These are phyloP conservation scores for Laterallus jamaicensis DNA, from an alignment of 2,113 vertebrate species.

Conservation along the genomic window DNA sequence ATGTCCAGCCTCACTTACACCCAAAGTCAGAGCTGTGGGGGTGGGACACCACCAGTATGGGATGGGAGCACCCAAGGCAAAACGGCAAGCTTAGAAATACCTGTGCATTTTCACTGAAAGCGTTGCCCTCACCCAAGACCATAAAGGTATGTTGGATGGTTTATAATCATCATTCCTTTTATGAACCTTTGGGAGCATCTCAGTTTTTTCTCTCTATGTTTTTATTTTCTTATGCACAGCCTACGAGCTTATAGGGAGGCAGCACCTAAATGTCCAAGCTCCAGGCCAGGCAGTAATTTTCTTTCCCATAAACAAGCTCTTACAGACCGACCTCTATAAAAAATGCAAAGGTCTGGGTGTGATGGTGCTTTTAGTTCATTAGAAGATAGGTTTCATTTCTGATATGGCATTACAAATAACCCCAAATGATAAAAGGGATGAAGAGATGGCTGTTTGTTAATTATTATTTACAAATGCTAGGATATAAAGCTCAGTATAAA, in stretches of 20 bases:
- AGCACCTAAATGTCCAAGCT: background rate
- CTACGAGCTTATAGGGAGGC: background rate
- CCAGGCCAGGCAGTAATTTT: slow-evolving; percentile 1
- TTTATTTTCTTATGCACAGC: background rate
- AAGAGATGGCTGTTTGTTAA: background rate
- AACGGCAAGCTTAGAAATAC: background rate
- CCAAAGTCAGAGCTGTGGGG: background rate
- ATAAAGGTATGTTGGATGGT: background rate
- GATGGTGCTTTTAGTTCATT: background rate
- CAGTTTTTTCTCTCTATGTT: background rate
- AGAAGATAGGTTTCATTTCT: background rate
- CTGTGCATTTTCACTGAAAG: background rate
- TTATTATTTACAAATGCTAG: background rate
- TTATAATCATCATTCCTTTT: background rate
- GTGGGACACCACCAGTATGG: background rate
- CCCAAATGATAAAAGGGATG: background rate
- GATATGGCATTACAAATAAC: background rate
- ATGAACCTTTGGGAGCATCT: background rate
- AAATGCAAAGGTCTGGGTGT: background rate
- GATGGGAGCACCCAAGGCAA: background rate
- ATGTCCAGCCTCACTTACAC: background rate
- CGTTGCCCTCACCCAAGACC: accelerated
- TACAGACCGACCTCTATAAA: background rate
- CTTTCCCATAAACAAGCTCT: background rate
- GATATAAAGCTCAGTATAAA: background rate